Evolutionary conservation across 2,888 invertebrate species (phyloP).

Genomic region (Lobophora halterata): DNA sequence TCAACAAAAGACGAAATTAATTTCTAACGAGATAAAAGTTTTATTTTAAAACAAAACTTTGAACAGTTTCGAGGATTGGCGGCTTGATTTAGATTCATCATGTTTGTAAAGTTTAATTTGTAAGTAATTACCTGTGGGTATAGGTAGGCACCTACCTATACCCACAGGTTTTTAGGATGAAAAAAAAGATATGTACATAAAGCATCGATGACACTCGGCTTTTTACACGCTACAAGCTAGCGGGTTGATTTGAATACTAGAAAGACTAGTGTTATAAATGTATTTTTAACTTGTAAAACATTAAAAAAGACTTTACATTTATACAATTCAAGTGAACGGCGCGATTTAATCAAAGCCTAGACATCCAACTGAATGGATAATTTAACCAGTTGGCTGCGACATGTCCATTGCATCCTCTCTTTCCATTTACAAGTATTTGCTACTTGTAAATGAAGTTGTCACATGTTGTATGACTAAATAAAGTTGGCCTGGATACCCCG

Average conservation of each 20-base stretch:
- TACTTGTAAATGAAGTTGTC: slow-evolving; percentile 61
- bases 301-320: too few species aligned
- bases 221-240: too few species aligned
- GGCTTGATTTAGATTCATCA: slow-evolving; percentile 77
- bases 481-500: slow-evolving; percentile 47
- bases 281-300: too few species aligned
- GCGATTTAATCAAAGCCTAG: too few species aligned
- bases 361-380: background rate
- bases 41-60: slow-evolving; percentile 72
- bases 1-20: slow-evolving; percentile 67
- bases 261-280: too few species aligned
- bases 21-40: slow-evolving; percentile 68
- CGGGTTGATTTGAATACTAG: too few species aligned
- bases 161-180: too few species aligned
- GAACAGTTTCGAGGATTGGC: slow-evolving; percentile 74
- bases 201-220: too few species aligned
- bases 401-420: background rate
- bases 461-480: slow-evolving; percentile 62
- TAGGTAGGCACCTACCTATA: too few species aligned
- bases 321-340: too few species aligned
- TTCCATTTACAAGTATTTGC: slow-evolving; percentile 35
- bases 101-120: slow-evolving; percentile 78
- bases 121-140: too few species aligned
- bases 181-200: too few species aligned
- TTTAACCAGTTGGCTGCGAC: background rate